Conservation (phyloP, 2,113 vertebrate genomes). For the Ciconia boyciana region DNA sequence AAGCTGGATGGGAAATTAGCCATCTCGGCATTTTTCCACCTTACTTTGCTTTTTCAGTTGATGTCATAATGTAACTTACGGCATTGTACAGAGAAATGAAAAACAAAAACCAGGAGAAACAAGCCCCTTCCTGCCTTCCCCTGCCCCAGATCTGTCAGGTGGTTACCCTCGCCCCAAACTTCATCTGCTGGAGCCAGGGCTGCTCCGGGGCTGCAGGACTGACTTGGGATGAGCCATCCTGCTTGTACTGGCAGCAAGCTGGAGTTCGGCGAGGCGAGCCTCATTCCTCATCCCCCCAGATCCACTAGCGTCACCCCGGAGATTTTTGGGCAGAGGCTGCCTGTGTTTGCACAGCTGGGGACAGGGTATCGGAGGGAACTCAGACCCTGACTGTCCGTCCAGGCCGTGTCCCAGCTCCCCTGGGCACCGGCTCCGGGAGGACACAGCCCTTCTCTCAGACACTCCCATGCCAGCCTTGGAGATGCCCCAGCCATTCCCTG, state of each 20-base stretch:
- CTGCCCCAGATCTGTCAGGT: background rate
- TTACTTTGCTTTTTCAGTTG: constrained; percentile 21
- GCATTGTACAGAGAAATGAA: background rate
- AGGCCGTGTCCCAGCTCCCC: background rate
- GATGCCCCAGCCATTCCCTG: background rate
- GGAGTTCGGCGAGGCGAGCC: background rate
- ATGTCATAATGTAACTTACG: constrained; percentile 38
- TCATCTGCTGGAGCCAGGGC: fast-evolving
- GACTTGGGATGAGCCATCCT: background rate
- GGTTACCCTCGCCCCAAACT: background rate
- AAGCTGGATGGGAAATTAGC: constrained; percentile 52
- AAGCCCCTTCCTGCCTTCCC: background rate
- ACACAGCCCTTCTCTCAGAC: background rate
- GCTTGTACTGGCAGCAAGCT: background rate
- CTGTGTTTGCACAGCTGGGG: background rate
- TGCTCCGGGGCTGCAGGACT: background rate
- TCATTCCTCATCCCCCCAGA: background rate
- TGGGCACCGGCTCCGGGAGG: fast-evolving
- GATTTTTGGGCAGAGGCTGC: background rate
- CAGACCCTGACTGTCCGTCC: background rate
- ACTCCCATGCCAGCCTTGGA: background rate
- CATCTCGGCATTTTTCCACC: constrained; percentile 63
- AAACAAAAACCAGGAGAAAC: constrained; percentile 24
- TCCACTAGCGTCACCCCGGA: background rate
- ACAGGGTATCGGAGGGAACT: background rate